Evolutionary conservation across 2,113 vertebrate species (phyloP), one percentile per base, ranked within the genome.

Genomic region (Cnemophilus loriae): DNA sequence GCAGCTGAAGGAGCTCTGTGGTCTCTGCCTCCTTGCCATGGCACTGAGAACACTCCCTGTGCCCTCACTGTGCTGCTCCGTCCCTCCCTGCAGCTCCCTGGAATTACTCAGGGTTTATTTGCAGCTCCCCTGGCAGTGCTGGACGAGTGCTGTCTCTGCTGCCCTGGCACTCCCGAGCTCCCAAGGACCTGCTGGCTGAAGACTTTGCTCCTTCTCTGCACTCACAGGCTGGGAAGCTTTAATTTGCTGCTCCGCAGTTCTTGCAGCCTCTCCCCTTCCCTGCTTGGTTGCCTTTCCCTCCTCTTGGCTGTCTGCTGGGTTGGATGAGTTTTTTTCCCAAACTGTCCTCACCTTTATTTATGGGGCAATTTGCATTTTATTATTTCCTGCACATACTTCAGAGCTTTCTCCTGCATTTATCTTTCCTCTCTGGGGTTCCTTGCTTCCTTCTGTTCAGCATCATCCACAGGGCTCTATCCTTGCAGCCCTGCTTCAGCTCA

Each of bases 281-380:
- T 86, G 75, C 75, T 91, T 93, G 83, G 60, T 87, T 80, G 63
- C 61, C 55, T 92, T 65, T 90, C 67, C 75, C 59, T 94, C 53
- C 49, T 56, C 32, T 76, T 53, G 44, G 14, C 41, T 82, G 21
- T 50, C 90, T 88, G 71, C 46, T 89, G 9, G 4, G 57, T 65
- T 22, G n/a, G 46, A 77, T 37, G n/a, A 30, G 5, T 21, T 73
- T 53, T 73, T 63, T 21, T 3, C n/a, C 42, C 26, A 35, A 61
- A 80, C 39, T 69, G 19, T 53, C 79, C 75, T 76, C 0, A 2
- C 50, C 23, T 80, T 77, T 74, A 68, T 90, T 92, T 94, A 56
- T 6, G 2, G 21, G 26, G 26, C 10, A 83, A 86, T 90, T 81
- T 80, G 71, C 67, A 69, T 88, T 84, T 83, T 79, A 37, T 68